A percentile compares a stretch with the other conserved stretches of the same genome.
Evolutionary conservation across 1,140 invertebrate genomes (phyloP).

Genomic region (Ylistrum balloti): DNA sequence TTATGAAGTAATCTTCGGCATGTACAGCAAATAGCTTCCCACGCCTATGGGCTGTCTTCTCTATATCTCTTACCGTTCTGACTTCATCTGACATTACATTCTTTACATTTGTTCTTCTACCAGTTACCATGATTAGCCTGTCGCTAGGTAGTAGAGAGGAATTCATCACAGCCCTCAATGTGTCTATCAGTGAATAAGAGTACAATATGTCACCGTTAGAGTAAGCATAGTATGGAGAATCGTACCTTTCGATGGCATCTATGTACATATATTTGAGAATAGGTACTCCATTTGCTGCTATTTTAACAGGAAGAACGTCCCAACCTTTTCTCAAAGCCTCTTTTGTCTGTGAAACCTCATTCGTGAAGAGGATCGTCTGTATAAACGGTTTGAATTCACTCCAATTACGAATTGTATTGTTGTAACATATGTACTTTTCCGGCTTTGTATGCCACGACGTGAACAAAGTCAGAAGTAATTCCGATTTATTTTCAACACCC

Average conservation of each 20-base stretch:
- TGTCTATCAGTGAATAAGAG: background rate
- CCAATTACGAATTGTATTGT: constrained; percentile 55
- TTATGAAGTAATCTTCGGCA: constrained; percentile 70
- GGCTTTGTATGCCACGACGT: background rate
- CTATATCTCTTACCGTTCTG: constrained; percentile 42
- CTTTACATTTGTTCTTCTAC: constrained; percentile 60
- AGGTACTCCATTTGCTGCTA: background rate
- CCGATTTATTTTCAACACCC: too few relatives aligned
- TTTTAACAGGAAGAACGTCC: background rate
- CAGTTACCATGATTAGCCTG: constrained; percentile 57
- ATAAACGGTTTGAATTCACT: background rate
- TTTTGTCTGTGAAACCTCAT: background rate
- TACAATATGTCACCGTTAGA: constrained; percentile 56
- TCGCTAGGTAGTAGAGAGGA: background rate
- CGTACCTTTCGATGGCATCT: background rate
- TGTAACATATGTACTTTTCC: background rate
- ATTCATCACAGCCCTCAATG: constrained; percentile 2
- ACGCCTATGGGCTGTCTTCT: constrained; percentile 33
- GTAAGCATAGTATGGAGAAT: constrained; percentile 45
- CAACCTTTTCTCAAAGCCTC: background rate
- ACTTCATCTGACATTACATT: constrained; percentile 57
- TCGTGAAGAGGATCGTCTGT: constrained; percentile 42
- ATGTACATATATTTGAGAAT: constrained; percentile 50
- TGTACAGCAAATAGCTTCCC: constrained; percentile 60
- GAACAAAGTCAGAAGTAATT: constrained; percentile 42